A percentile compares a stretch with the other conserved stretches of the same genome.
Evolutionary conservation across 2,888 invertebrate species (phyloP).

Genomic region (Cheilosia vernalis): DNA sequence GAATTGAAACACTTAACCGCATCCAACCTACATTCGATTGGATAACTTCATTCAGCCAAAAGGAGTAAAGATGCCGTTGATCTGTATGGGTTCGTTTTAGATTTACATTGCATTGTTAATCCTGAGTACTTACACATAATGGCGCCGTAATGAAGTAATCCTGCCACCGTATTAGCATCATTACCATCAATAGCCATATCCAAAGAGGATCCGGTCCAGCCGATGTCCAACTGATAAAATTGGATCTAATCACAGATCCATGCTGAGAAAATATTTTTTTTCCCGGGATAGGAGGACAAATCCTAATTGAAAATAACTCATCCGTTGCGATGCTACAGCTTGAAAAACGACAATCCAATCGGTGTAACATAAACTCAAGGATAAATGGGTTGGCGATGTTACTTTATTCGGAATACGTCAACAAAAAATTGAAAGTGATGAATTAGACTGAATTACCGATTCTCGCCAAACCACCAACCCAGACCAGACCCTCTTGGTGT

Average conservation of each 20-base stretch:
- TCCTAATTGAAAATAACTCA: not conserved
- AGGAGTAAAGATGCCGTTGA: too few relatives aligned
- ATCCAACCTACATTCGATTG: too few relatives aligned
- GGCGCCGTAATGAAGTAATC: conserved; percentile 16
- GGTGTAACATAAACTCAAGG: conserved; percentile 7
- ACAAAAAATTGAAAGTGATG: not conserved
- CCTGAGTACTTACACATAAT: conserved; percentile 7
- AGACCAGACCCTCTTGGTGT: too few relatives aligned
- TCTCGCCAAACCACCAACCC: too few relatives aligned
- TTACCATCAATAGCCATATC: conserved; percentile 5
- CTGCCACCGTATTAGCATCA: conserved; percentile 10
- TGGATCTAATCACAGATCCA: conserved; percentile 22
- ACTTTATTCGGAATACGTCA: not conserved
- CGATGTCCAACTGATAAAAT: conserved; percentile 30
- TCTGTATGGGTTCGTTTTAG: too few relatives aligned
- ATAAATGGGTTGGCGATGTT: conserved; percentile 12
- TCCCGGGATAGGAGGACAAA: not conserved
- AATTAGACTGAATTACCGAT: too few relatives aligned
- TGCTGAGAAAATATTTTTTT: conserved; percentile 39
- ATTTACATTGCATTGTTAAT: not conserved
- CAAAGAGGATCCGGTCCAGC: conserved; percentile 7
- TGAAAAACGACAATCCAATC: conserved; percentile 3
- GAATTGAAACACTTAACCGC: too few relatives aligned
- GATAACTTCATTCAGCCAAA: too few relatives aligned
- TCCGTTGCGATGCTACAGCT: not conserved